phyloP scores from a whole-genome alignment of 2,888 invertebrate genomes.

The Oscheius myriophilus region DNA sequence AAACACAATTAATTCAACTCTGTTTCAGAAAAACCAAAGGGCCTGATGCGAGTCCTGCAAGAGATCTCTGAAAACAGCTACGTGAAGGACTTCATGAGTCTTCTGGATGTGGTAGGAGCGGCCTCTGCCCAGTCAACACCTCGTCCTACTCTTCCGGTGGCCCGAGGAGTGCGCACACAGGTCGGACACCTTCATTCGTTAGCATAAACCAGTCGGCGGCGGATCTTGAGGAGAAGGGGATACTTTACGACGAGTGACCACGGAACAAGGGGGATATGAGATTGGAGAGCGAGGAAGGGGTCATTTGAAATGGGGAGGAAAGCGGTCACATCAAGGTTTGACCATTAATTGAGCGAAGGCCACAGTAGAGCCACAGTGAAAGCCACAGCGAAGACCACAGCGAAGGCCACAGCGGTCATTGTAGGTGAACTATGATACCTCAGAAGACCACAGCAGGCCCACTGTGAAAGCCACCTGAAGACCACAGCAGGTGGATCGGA shows the following conservation, averaged over 20 bases:
- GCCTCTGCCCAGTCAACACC: neutral
- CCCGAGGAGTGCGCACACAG: conserved; percentile 26
- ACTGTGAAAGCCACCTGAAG: too few species aligned
- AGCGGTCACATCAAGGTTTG: too few species aligned
- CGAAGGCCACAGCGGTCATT: too few species aligned
- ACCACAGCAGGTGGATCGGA: too few species aligned
- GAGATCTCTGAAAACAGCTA: conserved; percentile 23
- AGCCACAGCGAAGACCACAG: too few species aligned
- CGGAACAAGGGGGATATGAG: neutral
- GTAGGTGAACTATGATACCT: too few species aligned
- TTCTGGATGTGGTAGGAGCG: conserved; percentile 12
- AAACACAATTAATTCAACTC: neutral
- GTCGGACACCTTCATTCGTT: conserved; percentile 5
- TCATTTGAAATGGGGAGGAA: too few species aligned
- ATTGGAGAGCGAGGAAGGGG: neutral
- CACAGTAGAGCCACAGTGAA: too few species aligned
- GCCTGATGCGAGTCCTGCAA: conserved; percentile 4
- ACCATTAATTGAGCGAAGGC: too few species aligned
- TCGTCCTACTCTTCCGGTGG: neutral
- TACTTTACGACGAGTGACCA: neutral
- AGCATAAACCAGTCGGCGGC: conserved; percentile 2
- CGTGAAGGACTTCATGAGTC: conserved; percentile 29
- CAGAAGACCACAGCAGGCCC: too few species aligned
- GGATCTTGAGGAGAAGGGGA: neutral
- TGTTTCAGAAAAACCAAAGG: conserved; percentile 22